Percentiles rank a stretch among this genome's conserved stretches.
These are phyloP conservation scores for Norana najaformis DNA, from an alignment of 2,888 invertebrate genomes.

Conservation along the genomic window DNA sequence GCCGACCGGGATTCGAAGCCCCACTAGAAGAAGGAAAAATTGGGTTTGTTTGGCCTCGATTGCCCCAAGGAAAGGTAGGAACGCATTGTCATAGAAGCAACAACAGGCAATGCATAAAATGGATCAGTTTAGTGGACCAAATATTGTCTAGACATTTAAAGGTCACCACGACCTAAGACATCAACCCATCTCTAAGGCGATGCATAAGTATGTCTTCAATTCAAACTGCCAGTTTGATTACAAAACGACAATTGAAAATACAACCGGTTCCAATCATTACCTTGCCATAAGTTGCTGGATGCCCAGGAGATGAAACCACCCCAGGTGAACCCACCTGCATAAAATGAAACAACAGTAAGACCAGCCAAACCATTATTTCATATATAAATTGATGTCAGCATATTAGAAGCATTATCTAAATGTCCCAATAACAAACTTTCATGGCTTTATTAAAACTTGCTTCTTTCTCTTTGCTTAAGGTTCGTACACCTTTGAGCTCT, in stretches of 20 bases:
- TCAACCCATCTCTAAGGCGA: background rate
- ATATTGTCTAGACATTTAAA: background rate
- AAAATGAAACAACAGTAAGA: background rate
- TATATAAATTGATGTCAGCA: background rate
- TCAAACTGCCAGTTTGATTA: background rate
- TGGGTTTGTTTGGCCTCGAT: too few species aligned
- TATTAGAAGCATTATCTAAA: background rate
- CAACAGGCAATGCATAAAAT: too few species aligned
- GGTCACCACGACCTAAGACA: background rate
- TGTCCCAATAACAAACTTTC: background rate
- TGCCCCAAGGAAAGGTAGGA: too few species aligned
- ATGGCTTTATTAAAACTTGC: background rate
- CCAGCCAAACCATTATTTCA: background rate
- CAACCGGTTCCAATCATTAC: background rate
- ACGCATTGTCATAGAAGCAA: too few species aligned
- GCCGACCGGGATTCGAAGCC: too few species aligned
- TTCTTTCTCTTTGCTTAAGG: too few species aligned
- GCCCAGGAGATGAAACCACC: too few species aligned
- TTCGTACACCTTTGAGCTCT: too few species aligned
- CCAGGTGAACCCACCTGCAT: background rate
- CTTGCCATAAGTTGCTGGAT: background rate
- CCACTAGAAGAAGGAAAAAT: too few species aligned
- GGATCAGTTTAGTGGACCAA: background rate
- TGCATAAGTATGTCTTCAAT: background rate
- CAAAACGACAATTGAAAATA: background rate